Base-by-base conservation (phyloP, 2,888 invertebrate genomes). In the Trypoxylon attenuatum region DNA sequence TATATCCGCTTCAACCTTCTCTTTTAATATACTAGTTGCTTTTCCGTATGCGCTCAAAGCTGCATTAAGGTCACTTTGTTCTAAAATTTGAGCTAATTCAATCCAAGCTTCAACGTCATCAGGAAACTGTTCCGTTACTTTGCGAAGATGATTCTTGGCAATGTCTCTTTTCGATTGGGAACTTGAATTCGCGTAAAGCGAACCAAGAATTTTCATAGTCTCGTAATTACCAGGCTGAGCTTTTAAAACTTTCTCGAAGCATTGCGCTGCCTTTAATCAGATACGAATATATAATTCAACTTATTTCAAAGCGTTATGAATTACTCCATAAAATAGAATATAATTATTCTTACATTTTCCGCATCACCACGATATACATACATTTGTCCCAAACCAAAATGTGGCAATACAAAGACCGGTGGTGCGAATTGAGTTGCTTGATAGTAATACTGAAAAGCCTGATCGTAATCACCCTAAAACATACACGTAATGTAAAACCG, bases 61-160 rank as follows among this genome's bases (percentile, higher is more conserved):
- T 45, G 84, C 90, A 87, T 91, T 90, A 56, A 96, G 89, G 89
- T 99, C 99, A 75, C 94, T 94, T 83, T 98, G 96, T 85, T 99
- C 99, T 68, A 99, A 89, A 85, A 99, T 97, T 89, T 99, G 99
- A 0, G 99, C 99, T 71, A 99, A 88, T 86, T 99, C 99, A 76
- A 99, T 98, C 98, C 98, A 99, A 0, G 98, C 99, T 87, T 99
- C 99, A 1, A 99, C 96, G 87, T 99, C 99, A 78, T 99, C 98
- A 0, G 98, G 97, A 86, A 96, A 97, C 87, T 98, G 96, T 84
- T 98, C 97, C 0, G 98, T 97, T 18, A 95, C 95, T 88, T 98
- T 99, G 84, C 96, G 94, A 51, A 99, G 89, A 87, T 97, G 96
- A 78, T 94, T 95, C 84, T 96, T 94, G 0, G 98, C 98, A 69